Percentiles rank a stretch among this genome's conserved stretches.
These are phyloP conservation scores for Ephydatia muelleri DNA, from an alignment of 37 sponge, comb jelly and placozoan genomes.

Conservation along the genomic window DNA sequence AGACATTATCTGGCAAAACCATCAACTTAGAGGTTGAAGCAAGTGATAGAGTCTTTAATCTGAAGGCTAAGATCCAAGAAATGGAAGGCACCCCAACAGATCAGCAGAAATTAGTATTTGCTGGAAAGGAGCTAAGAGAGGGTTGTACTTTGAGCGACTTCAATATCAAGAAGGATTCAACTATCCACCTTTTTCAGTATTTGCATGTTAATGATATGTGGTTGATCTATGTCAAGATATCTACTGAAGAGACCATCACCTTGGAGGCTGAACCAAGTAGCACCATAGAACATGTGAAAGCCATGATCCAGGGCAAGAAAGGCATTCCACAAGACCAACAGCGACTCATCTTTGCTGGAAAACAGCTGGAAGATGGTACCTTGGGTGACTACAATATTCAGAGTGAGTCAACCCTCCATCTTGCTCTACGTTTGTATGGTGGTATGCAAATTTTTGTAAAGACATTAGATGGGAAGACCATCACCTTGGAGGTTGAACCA, in stretches of 20 bases:
- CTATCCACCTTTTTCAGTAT: too few species aligned
- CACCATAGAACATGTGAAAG: constrained; percentile 37
- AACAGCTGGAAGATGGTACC: constrained; percentile 28
- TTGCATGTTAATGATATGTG: too few species aligned
- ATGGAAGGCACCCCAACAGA: too few species aligned
- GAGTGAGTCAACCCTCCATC: constrained; percentile 4
- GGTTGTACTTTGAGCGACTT: too few species aligned
- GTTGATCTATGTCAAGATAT: constrained; percentile 55
- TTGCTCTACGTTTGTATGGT: constrained; percentile 4
- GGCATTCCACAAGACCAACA: constrained; percentile 18
- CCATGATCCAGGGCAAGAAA: constrained; percentile 26
- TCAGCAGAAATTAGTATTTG: too few species aligned
- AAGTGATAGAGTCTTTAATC: too few species aligned
- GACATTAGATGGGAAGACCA: constrained; percentile 80
- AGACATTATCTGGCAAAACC: too few species aligned
- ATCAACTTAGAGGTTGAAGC: too few species aligned
- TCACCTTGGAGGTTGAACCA: constrained; percentile 81
- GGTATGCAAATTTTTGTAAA: constrained; percentile 72
- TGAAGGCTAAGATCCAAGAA: too few species aligned
- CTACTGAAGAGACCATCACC: constrained; percentile 44
- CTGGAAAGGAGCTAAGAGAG: too few species aligned
- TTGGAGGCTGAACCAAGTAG: constrained; percentile 36
- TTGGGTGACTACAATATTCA: constrained; percentile 30
- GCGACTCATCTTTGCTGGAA: constrained; percentile 22
- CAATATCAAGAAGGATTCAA: too few species aligned